Conservation (phyloP, 1,140 invertebrate genomes). For the Cecropterus lyciades region DNA sequence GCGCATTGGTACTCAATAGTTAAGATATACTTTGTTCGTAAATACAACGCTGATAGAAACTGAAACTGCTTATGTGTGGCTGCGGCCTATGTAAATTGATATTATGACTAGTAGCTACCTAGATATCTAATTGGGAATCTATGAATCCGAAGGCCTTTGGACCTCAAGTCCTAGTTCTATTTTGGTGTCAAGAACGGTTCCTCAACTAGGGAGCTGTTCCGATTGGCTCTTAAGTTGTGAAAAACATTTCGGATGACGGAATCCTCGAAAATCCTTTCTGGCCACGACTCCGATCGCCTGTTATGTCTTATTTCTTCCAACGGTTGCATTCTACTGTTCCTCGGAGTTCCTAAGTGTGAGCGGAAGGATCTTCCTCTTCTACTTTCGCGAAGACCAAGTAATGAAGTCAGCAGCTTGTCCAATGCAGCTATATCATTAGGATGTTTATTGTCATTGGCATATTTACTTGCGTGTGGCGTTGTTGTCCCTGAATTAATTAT, state of each 20-base stretch:
- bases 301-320: constrained; percentile 46
- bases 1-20: too few species aligned
- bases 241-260: constrained; percentile 66
- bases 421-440: constrained; percentile 72
- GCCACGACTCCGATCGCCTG: constrained; percentile 66
- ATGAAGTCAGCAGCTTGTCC: constrained; percentile 75
- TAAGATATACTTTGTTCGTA: too few species aligned
- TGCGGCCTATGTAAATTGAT: too few species aligned
- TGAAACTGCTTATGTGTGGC: too few species aligned
- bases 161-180: constrained; percentile 31
- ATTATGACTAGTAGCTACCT: too few species aligned
- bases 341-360: constrained; percentile 66
- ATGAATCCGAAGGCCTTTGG: too few species aligned
- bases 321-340: constrained; percentile 57
- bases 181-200: constrained; percentile 73
- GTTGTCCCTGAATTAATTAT: constrained; percentile 52
- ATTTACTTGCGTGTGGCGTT: constrained; percentile 46
- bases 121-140: too few species aligned
- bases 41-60: too few species aligned
- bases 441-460: constrained; percentile 42
- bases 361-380: constrained; percentile 60
- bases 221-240: constrained; percentile 60
- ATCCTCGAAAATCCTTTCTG: constrained; percentile 69
- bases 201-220: constrained; percentile 55
- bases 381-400: constrained; percentile 66